phyloP scores from a whole-genome alignment of 1,140 invertebrate genomes.

The Melipona quadrifasciata region DNA sequence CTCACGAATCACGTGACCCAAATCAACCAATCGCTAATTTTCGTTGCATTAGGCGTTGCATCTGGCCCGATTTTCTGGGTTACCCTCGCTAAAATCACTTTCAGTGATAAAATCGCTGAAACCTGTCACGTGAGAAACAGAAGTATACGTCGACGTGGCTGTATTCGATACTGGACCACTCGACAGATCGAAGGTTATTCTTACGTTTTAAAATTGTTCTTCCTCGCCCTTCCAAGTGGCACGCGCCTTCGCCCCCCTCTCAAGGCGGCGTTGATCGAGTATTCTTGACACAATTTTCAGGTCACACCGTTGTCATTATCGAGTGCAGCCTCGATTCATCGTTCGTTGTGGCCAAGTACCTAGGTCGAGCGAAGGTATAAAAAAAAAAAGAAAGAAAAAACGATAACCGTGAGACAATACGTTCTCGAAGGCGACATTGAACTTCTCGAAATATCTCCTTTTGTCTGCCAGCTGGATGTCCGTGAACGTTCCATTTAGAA shows the following conservation, averaged over 20 bases:
- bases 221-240: background rate
- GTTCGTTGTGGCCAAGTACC: background rate
- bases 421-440: constrained; percentile 34
- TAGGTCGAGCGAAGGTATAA: constrained; percentile 31
- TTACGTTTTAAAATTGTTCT: constrained; percentile 8
- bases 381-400: too few relatives aligned
- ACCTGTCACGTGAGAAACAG: background rate
- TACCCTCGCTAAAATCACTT: too few relatives aligned
- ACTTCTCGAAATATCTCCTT: constrained; percentile 19
- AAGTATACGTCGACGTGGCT: background rate
- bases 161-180: background rate
- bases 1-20: too few relatives aligned
- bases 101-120: too few relatives aligned
- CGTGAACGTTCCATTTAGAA: background rate
- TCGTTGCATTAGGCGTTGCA: too few relatives aligned
- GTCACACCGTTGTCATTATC: constrained; percentile 54
- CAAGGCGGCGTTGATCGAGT: constrained; percentile 31
- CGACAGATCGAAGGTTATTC: background rate
- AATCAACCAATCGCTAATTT: too few relatives aligned
- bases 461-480: background rate
- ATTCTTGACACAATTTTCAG: constrained; percentile 59
- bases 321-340: constrained; percentile 46
- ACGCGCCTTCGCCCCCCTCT: constrained; percentile 1
- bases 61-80: too few relatives aligned
- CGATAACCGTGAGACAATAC: constrained; percentile 39